Evolutionary conservation across 2,797 vertebrate species (phyloP), one percentile per base, ranked within the genome.

Genomic region (Melopsittacus undulatus): DNA sequence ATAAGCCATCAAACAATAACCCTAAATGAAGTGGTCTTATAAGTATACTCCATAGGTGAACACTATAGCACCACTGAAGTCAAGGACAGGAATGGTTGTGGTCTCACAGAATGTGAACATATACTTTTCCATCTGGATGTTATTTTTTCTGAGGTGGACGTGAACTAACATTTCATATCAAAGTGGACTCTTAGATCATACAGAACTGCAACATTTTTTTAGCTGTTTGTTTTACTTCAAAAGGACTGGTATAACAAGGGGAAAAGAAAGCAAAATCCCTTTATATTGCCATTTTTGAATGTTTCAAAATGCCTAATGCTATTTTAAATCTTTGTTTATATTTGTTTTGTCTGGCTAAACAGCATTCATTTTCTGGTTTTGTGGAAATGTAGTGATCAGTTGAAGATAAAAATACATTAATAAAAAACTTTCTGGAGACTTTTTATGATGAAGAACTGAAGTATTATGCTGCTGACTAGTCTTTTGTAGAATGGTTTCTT

Each of bases 401-500:
- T 87, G 48, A 34, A 77, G 22, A 22, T 22, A 85, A 56, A 87
- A 91, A 20, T 67, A 10, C 19, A 46, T 22, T n/a, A 83, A 45
- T 16, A 32, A 40, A 83, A 91, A 81, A 59, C 11, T 88, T 94
- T 36, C 46, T 51, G 59, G n/a, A 14, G 42, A 69, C 36, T 86
- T 51, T 36, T 94, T 5, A 29, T 54, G 46, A 49, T 6, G 11
- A 86, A 83, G 38, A 90, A 62, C 21, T 66, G 49, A 57, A 92
- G 24, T 17, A 83, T 91, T 80, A 74, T 64, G 32, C 34, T 77
- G 73, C 52, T 89, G 75, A 91, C 34, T 91, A 30, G 23, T 85
- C 23, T 87, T 94, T 88, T 92, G 46, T 89, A 87, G 54, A 90
- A 79, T 32, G 30, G 30, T 14, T 86, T 90, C 54, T 90, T 92